phyloP scores from a whole-genome alignment of 2,888 invertebrate genomes.

The Orthosia gothica region DNA sequence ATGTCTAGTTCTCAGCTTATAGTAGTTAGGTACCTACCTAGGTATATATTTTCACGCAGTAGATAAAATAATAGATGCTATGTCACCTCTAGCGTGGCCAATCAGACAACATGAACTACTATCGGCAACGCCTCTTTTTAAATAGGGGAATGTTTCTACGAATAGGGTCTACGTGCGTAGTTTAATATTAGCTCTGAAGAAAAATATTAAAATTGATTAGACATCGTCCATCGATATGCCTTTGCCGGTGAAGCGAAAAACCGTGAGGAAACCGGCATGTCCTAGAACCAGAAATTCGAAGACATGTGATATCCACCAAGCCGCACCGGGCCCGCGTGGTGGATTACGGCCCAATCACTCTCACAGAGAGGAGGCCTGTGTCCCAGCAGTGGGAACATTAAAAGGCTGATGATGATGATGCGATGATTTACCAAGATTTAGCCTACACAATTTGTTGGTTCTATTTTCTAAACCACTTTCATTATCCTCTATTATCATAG shows the following conservation, averaged over 20 bases:
- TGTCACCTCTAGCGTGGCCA: conserved; percentile 46
- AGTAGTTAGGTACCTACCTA: conserved; percentile 19
- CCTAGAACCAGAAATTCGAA: no score
- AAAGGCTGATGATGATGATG: no score
- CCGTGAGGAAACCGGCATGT: no score
- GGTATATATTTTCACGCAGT: conserved; percentile 23
- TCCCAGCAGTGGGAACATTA: no score
- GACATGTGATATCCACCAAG: no score
- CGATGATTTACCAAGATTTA: neutral
- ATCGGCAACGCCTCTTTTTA: conserved; percentile 75
- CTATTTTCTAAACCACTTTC: neutral
- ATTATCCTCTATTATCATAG: neutral
- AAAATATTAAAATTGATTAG: conserved; percentile 3
- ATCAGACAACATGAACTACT: conserved; percentile 49
- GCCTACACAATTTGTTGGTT: neutral
- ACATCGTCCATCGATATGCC: neutral
- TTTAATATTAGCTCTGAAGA: neutral
- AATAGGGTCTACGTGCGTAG: conserved; percentile 38
- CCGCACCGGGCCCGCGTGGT: no score
- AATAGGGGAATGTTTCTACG: conserved; percentile 45
- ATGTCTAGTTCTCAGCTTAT: conserved; percentile 21
- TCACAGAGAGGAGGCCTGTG: no score
- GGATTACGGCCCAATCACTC: no score
- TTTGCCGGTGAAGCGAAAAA: neutral
- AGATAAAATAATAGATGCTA: conserved; percentile 32